These are phyloP conservation scores for Chlamydotis undulata DNA, from an alignment of 2,113 vertebrate genomes.

Conservation along the genomic window DNA sequence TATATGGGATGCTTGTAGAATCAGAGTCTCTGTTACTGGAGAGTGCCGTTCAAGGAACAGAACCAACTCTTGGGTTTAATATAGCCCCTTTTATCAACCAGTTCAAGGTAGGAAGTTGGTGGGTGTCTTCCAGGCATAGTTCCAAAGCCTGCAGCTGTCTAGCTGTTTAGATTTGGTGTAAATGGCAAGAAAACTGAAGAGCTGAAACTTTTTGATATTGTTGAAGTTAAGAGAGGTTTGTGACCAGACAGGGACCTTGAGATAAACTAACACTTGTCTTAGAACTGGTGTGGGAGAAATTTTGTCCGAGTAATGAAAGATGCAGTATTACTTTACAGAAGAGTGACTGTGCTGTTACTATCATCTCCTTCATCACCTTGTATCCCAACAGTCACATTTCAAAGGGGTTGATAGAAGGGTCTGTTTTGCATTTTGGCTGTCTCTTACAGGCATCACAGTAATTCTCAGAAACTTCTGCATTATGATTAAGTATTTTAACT, in stretches of 20 bases:
- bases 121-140: background rate
- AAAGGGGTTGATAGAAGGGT: background rate
- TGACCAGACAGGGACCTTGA: background rate
- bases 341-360: background rate
- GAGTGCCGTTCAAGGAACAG: conserved; percentile 90
- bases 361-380: background rate
- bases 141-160: background rate
- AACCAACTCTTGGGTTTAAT: conserved; percentile 90
- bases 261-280: background rate
- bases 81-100: conserved; percentile 98
- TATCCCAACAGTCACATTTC: background rate
- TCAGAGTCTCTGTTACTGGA: conserved; percentile 88
- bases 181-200: background rate
- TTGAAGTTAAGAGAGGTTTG: background rate
- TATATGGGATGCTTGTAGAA: conserved; percentile 91
- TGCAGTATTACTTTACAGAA: background rate
- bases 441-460: background rate
- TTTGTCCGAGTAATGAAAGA: background rate
- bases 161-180: background rate
- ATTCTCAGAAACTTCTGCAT: background rate
- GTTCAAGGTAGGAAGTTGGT: conserved; percentile 83
- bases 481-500: background rate
- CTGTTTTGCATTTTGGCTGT: background rate
- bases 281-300: background rate
- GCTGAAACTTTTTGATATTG: background rate